Evolutionary conservation across 2,888 invertebrate species (phyloP).

Genomic region (Stenolophus ochropezus): DNA sequence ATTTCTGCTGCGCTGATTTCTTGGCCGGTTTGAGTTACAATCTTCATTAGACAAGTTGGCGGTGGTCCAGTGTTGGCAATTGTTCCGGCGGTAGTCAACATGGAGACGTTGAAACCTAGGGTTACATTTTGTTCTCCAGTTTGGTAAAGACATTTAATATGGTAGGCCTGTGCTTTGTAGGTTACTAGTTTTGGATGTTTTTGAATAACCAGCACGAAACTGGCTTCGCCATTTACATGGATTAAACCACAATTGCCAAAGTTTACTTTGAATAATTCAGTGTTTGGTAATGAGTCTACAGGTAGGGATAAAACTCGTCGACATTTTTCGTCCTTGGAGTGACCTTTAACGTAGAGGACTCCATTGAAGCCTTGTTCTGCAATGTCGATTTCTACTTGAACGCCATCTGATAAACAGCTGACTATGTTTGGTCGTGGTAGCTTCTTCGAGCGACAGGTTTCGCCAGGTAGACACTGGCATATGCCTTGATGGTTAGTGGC

Average conservation of each 20-base stretch:
- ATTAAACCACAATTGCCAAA: slow-evolving; percentile 95
- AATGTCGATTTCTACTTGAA: slow-evolving; percentile 88
- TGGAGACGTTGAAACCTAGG: slow-evolving; percentile 94
- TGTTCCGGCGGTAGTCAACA: slow-evolving; percentile 95
- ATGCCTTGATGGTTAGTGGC: slow-evolving; percentile 84
- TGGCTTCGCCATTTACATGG: slow-evolving; percentile 93
- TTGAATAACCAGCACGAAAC: slow-evolving; percentile 95
- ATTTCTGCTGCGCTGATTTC: slow-evolving; percentile 94
- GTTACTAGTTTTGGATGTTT: slow-evolving; percentile 97
- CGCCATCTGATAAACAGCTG: slow-evolving; percentile 93
- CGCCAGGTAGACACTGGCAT: slow-evolving; percentile 86
- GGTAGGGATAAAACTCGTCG: slow-evolving; percentile 87
- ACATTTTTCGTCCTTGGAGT: slow-evolving; percentile 94
- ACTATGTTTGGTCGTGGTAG: slow-evolving; percentile 93
- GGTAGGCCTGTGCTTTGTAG: slow-evolving; percentile 95
- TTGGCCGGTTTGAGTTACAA: slow-evolving; percentile 89
- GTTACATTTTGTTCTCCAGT: slow-evolving; percentile 95
- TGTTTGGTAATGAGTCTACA: slow-evolving; percentile 78
- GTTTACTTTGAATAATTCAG: slow-evolving; percentile 85
- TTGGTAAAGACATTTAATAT: slow-evolving; percentile 96
- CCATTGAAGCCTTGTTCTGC: slow-evolving; percentile 88
- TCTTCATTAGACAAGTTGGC: slow-evolving; percentile 93
- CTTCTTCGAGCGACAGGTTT: slow-evolving; percentile 82
- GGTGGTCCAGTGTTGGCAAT: slow-evolving; percentile 97
- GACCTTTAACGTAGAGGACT: slow-evolving; percentile 93